Base-by-base conservation (phyloP, 2,888 invertebrate species). In the Ennomos erosarius region DNA sequence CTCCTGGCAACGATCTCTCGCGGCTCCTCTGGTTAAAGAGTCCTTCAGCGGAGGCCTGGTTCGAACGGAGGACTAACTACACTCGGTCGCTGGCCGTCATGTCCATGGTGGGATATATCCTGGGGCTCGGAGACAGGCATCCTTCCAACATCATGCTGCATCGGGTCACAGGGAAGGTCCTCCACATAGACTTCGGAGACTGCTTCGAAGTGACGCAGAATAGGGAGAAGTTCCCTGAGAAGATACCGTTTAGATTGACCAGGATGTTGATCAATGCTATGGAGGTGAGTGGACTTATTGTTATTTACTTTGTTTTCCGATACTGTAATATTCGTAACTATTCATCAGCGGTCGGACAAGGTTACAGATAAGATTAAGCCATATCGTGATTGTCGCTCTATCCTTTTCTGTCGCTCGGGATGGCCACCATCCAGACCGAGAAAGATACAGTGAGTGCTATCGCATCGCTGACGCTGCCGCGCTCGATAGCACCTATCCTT, bases 131-230 rank as follows among this genome's bases (percentile, higher is more conserved):
- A 0, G 99, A 99, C 93, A 94, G 99, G 34, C 99, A 99, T 93
- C 99, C 99, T 0, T 99, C 99, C 2, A 99, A 99, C 90, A 93
- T 99, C 62, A 99, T 99, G 99, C 92, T 99, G 80, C 99, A 99
- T 81, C 94, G 99, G 49, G 94, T 98, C 75, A 98, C 98, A 73
- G 99, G 99, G 0, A 99, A 99, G 90, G 99, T 99, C 69, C 94
- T 99, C 54, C 99, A 99, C 85, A 99, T 99, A 63, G 99, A 99
- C 89, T 99, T 99, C 84, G 99, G 99, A 0, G 99, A 99, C 86
- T 99, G 99, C 82, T 99, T 99, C 85, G 99, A 99, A 91, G 98
- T 99, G 45, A 99, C 99, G 6, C 99, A 99, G 97, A 98, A 98
- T 0, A 94, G 99, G 42, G 99, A 99, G 76, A 99, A 99, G 83